These are phyloP conservation scores for Heliconius sara DNA, from an alignment of 2,888 invertebrate genomes.

Conservation along the genomic window DNA sequence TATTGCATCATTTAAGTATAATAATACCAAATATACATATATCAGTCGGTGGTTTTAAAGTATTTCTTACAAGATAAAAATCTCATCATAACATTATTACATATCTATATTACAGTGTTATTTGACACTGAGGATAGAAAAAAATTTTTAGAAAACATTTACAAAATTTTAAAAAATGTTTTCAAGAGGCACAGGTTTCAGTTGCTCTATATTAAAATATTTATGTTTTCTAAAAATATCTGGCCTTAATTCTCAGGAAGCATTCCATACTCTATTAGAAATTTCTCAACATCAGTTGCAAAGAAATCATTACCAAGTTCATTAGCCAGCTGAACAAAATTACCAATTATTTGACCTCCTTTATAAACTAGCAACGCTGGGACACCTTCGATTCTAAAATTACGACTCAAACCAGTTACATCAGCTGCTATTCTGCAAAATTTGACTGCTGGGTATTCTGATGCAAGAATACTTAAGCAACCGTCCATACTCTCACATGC, in stretches of 20 bases:
- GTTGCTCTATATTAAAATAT: background rate
- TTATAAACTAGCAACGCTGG: conserved; percentile 97
- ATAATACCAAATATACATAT: conserved; percentile 23
- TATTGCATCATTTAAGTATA: conserved; percentile 16
- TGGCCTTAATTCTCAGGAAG: conserved; percentile 83
- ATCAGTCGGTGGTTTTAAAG: conserved; percentile 18
- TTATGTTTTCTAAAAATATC: background rate
- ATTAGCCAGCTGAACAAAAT: conserved; percentile 93
- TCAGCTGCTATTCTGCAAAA: conserved; percentile 92
- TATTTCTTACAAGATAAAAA: background rate
- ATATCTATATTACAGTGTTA: background rate
- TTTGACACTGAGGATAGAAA: background rate
- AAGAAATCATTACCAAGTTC: conserved; percentile 96
- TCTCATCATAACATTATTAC: background rate
- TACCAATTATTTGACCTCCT: conserved; percentile 94
- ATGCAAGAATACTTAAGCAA: conserved; percentile 89
- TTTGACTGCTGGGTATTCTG: conserved; percentile 92
- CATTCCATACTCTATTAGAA: conserved; percentile 93
- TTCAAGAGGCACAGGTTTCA: too few species aligned
- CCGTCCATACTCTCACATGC: conserved; percentile 93
- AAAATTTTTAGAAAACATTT: background rate
- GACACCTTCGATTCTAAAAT: conserved; percentile 93
- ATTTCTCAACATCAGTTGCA: conserved; percentile 94
- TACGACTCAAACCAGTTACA: conserved; percentile 92
- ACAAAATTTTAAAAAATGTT: too few species aligned